These are phyloP conservation scores for Nipponia nippon DNA, from an alignment of 2,113 vertebrate species.

Conservation along the genomic window DNA sequence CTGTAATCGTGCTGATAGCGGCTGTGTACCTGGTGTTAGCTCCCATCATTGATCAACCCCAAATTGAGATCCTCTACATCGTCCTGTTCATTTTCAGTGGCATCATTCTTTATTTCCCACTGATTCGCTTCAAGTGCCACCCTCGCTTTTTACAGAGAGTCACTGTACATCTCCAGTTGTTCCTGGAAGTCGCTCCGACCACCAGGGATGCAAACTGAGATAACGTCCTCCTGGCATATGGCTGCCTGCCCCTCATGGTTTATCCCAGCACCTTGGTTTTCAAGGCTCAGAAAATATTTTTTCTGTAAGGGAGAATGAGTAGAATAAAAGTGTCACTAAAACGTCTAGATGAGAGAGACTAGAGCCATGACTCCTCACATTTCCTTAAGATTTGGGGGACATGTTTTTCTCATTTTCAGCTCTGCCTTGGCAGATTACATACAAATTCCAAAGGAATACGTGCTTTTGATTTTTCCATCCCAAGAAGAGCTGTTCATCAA, in stretches of 20 bases:
- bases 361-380: neutral
- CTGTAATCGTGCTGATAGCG: constrained; percentile 77
- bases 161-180: constrained; percentile 84
- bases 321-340: neutral
- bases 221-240: rapidly evolving
- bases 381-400: neutral
- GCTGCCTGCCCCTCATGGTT: neutral
- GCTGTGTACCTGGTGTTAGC: constrained; percentile 83
- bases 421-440: neutral
- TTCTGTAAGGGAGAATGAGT: neutral
- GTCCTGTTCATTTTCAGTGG: constrained; percentile 83
- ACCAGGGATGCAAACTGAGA: constrained; percentile 68
- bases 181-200: constrained; percentile 84
- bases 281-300: neutral
- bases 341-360: neutral
- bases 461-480: neutral
- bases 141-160: constrained; percentile 70
- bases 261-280: neutral
- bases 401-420: neutral
- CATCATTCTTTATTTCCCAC: constrained; percentile 79
- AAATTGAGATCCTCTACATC: constrained; percentile 83
- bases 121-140: constrained; percentile 80
- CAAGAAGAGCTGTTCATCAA: neutral
- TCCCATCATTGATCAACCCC: constrained; percentile 81
- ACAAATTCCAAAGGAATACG: neutral